Evolutionary conservation across 2,797 vertebrate species (phyloP), one percentile per base, ranked within the genome.

Genomic region (Mareca strepera): DNA sequence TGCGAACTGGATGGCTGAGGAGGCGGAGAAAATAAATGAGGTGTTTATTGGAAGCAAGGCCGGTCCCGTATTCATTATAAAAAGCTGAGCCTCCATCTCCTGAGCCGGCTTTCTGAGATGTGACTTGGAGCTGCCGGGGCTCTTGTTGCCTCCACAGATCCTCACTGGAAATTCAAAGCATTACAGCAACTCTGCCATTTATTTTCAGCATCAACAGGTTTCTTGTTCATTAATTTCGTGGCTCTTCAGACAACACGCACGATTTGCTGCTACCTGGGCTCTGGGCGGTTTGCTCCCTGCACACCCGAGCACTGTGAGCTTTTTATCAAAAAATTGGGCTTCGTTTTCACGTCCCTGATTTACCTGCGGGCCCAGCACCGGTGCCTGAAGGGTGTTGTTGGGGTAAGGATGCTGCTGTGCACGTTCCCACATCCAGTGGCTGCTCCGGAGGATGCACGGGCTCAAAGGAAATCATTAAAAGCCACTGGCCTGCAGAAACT

Each of bases 1-100:
- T 94, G 97, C 97, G 94, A 97, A 96, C 96, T 83, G 90, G 95
- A 97, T 96, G 67, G 75, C 93, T 97, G 74, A 84, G 94, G 94
- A 90, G 97, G 96, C 93, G 73, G 92, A 97, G 97, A 94, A 97
- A 98, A 97, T 96, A 97, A 98, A 97, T 95, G 97, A 87, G 96
- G 93, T 88, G 92, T 93, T 97, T 92, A 94, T 93, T 67, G 90
- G 86, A 79, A 69, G 80, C 77, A 88, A 92, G 74, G 80, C 85
- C 91, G 77, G 79, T 77, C 91, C 92, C 93, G 90, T 93, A 94
- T 73, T 56, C 80, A 73, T 84, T 63, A 76, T 76, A 90, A 94
- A 94, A 92, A 93, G 88, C 78, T 8, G 58, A 81, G 44, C 39
- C 78, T 83, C 70, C 1, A 2, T 73, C 79, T 53, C 72, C 37